Base-by-base conservation (phyloP, 2,113 vertebrate genomes). In the Toxostoma redivivum region DNA sequence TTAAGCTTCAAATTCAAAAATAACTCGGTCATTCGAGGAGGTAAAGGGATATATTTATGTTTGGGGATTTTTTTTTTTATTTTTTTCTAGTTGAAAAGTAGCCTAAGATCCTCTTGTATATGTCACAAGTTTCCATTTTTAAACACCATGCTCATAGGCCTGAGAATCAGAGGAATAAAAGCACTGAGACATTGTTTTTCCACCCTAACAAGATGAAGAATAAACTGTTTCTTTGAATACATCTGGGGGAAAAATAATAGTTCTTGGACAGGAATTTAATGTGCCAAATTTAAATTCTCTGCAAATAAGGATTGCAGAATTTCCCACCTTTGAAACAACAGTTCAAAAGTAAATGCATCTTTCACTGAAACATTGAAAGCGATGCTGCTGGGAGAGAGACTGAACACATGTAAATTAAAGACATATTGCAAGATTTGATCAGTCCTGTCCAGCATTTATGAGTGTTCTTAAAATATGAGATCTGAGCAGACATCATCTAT, bases 101-200 rank as follows among this genome's bases (percentile, higher is more conserved):
- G 11, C 12, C 20, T 45, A 45, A 69, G 30, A 79, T 65, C 33
- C 25, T 50, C 31, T 7, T 27, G 13, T 11, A 17, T 42, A n/a
- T 48, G 23, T 86, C 42, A 73, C 21, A 58, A 84, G 25, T 60
- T 89, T 94, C 40, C 7, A 42, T 60, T 83, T 78, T 70, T 73
- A 94, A 88, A 27, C 12, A 86, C 22, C 5, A 3, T 14, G 1
- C 40, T 76, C 80, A 38, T 4, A 81, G 60, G 44, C 20, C 40
- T 84, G 69, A 84, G 80, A 78, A 74, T 84, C 24, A 84, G 64
- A 92, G 38, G 37, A 91, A 85, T 65, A 54, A 81, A 94, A 85
- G 20, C 20, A 65, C 37, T 31, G 18, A 72, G n/a, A 66, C 21
- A 56, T n/a, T 65, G 20, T 76, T 91, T 95, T 92, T 89, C 77